Evolutionary conservation across 2,888 invertebrate species (phyloP).

Genomic region (Anodontia alba): DNA sequence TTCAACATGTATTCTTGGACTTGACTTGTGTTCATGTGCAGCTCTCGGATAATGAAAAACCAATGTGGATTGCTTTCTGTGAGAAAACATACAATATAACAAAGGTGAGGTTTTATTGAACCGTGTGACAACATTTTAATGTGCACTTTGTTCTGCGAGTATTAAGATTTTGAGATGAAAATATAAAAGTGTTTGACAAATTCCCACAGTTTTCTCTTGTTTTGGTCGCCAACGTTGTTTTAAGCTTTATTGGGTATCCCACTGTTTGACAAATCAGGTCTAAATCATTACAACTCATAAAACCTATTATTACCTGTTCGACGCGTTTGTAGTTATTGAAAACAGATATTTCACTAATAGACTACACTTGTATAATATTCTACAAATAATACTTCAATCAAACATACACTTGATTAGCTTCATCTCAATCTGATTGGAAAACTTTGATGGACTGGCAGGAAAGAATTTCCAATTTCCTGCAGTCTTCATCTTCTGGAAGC

Average conservation of each 20-base stretch:
- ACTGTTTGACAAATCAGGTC: slow-evolving; percentile 58
- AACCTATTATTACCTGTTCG: slow-evolving; percentile 46
- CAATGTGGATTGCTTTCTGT: too few relatives aligned
- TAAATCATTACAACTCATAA: slow-evolving; percentile 57
- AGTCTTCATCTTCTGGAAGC: slow-evolving; percentile 49
- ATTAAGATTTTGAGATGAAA: too few relatives aligned
- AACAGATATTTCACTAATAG: slow-evolving; percentile 34
- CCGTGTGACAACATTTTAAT: too few relatives aligned
- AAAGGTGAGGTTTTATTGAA: too few relatives aligned
- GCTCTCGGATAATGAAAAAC: too few relatives aligned
- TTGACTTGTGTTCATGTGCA: too few relatives aligned
- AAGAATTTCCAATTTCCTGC: slow-evolving; percentile 64
- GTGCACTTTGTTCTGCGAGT: too few relatives aligned
- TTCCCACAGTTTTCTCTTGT: neutral
- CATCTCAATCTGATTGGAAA: slow-evolving; percentile 47
- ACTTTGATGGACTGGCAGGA: slow-evolving; percentile 55
- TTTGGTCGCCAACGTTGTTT: slow-evolving; percentile 13
- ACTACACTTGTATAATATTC: slow-evolving; percentile 58
- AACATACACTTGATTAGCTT: slow-evolving; percentile 46
- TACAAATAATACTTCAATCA: slow-evolving; percentile 61
- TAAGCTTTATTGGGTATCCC: slow-evolving; percentile 47
- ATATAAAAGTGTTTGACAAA: too few relatives aligned
- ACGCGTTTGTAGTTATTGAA: slow-evolving; percentile 21
- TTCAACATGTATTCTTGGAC: too few relatives aligned
- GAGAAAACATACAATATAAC: too few relatives aligned